Evolutionary conservation across 1,140 invertebrate species (phyloP).

Genomic region (Bombyx mori): ASM3026992v2 NC_085119.1:9677501-9678000

Average conservation of each 20-base stretch:
- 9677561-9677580: conserved; percentile 74
- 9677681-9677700: conserved; percentile 84
- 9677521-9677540: conserved; percentile 90
- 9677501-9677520: conserved; percentile 85
- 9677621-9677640: conserved; percentile 62
- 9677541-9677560: conserved; percentile 85
- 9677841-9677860: conserved; percentile 83
- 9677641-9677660: conserved; percentile 62
- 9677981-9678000: conserved; percentile 96
- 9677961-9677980: conserved; percentile 89
- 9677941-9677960: conserved; percentile 91
- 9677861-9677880: conserved; percentile 87
- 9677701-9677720: conserved; percentile 82
- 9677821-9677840: conserved; percentile 93
- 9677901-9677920: conserved; percentile 92
- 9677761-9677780: conserved; percentile 82
- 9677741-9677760: conserved; percentile 81
- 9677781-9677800: conserved; percentile 77
- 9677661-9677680: conserved; percentile 72
- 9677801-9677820: conserved; percentile 84
- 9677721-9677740: conserved; percentile 79
- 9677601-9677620: conserved; percentile 74
- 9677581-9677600: conserved; percentile 74
- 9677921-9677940: conserved; percentile 93
- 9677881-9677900: conserved; percentile 90